Conservation (phyloP, 1,140 invertebrate species). For the Eumaeus atala region DNA sequence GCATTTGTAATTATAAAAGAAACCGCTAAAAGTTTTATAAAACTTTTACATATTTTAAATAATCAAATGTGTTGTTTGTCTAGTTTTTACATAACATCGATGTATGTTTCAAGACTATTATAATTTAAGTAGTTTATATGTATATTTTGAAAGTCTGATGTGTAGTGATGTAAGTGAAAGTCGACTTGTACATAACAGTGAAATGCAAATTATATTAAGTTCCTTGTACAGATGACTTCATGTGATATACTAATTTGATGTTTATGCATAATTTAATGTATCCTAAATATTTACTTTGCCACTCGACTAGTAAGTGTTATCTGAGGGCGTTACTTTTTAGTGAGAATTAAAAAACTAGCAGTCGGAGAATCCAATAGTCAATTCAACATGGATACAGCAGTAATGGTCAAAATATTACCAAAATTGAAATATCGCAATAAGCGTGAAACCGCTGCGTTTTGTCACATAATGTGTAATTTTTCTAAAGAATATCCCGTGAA, state of each 20-base stretch:
- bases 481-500: background rate
- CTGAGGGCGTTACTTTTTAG: too few relatives aligned
- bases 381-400: too few relatives aligned
- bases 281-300: too few relatives aligned
- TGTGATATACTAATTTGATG: background rate
- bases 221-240: constrained; percentile 16
- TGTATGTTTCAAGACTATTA: background rate
- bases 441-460: too few relatives aligned
- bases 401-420: too few relatives aligned
- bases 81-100: constrained; percentile 5
- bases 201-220: constrained; percentile 50
- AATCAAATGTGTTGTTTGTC: constrained; percentile 5
- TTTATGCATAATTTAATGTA: too few relatives aligned
- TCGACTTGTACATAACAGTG: constrained; percentile 53
- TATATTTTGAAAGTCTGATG: constrained; percentile 50
- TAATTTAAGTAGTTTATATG: constrained; percentile 29
- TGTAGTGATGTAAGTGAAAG: constrained; percentile 36
- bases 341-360: too few relatives aligned
- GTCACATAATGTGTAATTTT: too few relatives aligned
- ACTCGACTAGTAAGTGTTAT: too few relatives aligned
- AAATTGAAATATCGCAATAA: too few relatives aligned
- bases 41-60: constrained; percentile 4
- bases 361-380: too few relatives aligned
- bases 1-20: background rate
- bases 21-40: background rate